Evolutionary conservation across 2,113 vertebrate genomes (phyloP).

Genomic region (Indri indri): DNA sequence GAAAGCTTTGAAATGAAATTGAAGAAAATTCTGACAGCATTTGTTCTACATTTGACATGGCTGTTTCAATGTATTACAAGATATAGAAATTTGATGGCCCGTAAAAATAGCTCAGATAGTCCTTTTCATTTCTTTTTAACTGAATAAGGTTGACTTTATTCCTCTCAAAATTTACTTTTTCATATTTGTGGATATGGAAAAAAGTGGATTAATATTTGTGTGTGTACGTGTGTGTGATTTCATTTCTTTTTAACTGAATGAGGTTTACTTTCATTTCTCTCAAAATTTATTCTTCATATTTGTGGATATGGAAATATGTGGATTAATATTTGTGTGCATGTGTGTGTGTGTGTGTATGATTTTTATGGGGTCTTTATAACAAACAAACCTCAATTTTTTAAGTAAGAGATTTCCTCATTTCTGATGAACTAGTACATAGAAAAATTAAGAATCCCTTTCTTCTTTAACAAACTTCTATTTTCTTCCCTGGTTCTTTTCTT

Average conservation of each 20-base stretch:
- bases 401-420: background rate
- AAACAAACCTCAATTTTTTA: background rate
- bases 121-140: slow-evolving; percentile 42
- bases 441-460: background rate
- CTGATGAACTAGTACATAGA: background rate
- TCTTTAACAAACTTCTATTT: background rate
- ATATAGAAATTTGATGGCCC: slow-evolving; percentile 48
- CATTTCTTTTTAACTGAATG: slow-evolving; percentile 33
- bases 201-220: no score
- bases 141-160: background rate
- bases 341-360: background rate
- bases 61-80: slow-evolving; percentile 61
- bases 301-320: background rate
- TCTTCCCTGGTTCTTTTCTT: background rate
- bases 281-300: background rate
- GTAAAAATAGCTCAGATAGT: slow-evolving; percentile 36
- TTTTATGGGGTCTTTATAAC: background rate
- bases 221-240: background rate
- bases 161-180: background rate
- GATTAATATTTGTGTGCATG: background rate
- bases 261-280: background rate
- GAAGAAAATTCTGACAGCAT: slow-evolving; percentile 66
- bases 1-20: slow-evolving; percentile 71
- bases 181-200: background rate
- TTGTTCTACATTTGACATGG: slow-evolving; percentile 65